Percentiles rank a stretch among this genome's conserved stretches.
Conservation (phyloP, 2,888 invertebrate species). For the Lacanobia wlatinum region DNA sequence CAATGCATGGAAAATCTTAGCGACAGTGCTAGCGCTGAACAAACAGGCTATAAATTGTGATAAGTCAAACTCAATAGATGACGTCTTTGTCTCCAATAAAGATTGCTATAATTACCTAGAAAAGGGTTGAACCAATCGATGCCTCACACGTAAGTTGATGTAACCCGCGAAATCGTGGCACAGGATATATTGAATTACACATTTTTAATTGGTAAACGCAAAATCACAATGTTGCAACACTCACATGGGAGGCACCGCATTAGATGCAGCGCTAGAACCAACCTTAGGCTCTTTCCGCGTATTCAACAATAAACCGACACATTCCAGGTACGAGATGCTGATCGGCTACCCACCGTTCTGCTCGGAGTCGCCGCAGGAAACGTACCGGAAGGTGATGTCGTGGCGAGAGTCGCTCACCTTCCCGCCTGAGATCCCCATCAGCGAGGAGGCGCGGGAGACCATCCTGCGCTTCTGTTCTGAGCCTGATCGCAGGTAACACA, state of each 20-base stretch:
- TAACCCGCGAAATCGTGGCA: too few species aligned
- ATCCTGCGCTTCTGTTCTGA: slow-evolving; percentile 99
- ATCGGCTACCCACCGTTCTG: slow-evolving; percentile 99
- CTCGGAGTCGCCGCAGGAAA: slow-evolving; percentile 99
- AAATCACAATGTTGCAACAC: too few species aligned
- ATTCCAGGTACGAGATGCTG: slow-evolving; percentile 97
- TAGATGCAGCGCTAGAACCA: too few species aligned
- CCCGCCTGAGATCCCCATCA: slow-evolving; percentile 99
- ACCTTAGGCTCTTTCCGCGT: neutral
- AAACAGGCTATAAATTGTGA: neutral
- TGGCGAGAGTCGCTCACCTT: slow-evolving; percentile 99
- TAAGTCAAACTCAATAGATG: neutral
- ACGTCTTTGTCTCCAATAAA: neutral
- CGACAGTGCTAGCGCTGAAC: neutral
- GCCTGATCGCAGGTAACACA: slow-evolving; percentile 94
- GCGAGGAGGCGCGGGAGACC: slow-evolving; percentile 98
- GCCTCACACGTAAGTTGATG: too few species aligned
- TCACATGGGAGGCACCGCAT: too few species aligned
- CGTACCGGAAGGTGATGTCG: slow-evolving; percentile 98
- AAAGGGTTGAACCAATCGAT: neutral
- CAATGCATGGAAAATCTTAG: neutral
- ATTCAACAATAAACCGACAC: neutral
- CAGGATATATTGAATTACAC: too few species aligned
- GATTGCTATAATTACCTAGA: neutral
- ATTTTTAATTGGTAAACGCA: too few species aligned